A percentile compares a stretch with the other conserved stretches of the same genome.
These are phyloP conservation scores for Ceratitis capitata DNA, from an alignment of 1,140 invertebrate genomes.

Conservation along the genomic window DNA sequence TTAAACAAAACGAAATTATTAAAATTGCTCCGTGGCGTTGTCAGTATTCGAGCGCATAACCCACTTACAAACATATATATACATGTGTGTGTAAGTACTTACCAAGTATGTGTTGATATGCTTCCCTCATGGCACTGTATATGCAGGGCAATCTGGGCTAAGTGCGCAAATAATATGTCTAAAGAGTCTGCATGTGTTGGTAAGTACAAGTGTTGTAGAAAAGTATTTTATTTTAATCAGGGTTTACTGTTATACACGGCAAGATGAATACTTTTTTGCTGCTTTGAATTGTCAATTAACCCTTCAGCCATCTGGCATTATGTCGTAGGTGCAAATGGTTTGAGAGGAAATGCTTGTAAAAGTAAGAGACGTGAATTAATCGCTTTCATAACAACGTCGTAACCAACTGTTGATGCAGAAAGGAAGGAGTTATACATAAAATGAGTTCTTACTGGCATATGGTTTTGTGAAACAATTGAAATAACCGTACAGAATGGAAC, in stretches of 20 bases:
- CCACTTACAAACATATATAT: conserved; percentile 42
- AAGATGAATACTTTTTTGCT: not conserved
- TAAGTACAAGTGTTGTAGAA: not conserved
- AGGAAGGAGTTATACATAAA: no score
- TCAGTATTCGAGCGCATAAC: not conserved
- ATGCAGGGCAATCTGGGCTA: conserved; percentile 6
- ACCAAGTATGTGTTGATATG: not conserved
- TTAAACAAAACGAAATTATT: conserved; percentile 63
- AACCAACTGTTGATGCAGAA: not conserved
- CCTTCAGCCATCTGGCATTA: not conserved
- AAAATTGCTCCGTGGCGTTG: conserved; percentile 55
- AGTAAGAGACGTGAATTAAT: no score
- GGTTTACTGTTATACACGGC: not conserved
- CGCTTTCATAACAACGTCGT: not conserved
- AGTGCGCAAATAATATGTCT: not conserved
- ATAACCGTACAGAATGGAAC: no score
- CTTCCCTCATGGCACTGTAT: not conserved
- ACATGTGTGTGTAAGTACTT: conserved; percentile 27
- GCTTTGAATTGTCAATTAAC: not conserved
- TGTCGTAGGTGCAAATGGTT: not conserved
- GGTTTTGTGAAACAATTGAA: no score
- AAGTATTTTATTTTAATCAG: not conserved
- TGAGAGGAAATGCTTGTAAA: not conserved
- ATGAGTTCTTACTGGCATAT: no score
- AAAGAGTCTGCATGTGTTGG: not conserved